phyloP scores from a whole-genome alignment of 2,797 vertebrate genomes.

The Dendrocincla tyrannina region DNA sequence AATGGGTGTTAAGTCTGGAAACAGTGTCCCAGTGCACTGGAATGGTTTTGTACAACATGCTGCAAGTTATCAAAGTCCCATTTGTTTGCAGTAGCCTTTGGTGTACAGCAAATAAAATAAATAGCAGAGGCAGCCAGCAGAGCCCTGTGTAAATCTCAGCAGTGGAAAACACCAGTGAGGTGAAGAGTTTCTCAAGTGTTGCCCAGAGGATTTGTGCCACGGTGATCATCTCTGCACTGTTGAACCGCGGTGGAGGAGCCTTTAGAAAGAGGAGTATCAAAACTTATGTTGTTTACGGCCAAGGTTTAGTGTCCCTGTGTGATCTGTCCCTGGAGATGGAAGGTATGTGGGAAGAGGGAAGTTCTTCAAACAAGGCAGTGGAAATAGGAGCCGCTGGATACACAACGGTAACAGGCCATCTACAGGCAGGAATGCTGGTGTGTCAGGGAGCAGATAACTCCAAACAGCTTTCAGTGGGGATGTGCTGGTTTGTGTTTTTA shows the following conservation, averaged over 20 bases:
- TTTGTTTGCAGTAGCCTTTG: not conserved
- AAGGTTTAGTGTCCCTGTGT: constrained; percentile 60
- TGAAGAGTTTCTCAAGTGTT: not conserved
- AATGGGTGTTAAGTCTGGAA: not conserved
- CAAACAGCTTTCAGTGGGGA: not conserved
- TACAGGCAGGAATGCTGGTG: constrained; percentile 49
- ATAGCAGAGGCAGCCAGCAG: not conserved
- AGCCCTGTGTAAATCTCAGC: not conserved
- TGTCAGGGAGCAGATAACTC: constrained; percentile 10
- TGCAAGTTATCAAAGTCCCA: not conserved
- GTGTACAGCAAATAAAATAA: constrained; percentile 4
- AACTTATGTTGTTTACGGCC: constrained; percentile 47
- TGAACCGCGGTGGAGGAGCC: not conserved
- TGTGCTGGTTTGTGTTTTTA: not conserved
- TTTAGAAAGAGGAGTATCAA: not conserved
- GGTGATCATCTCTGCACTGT: not conserved
- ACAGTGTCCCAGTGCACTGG: rapidly evolving
- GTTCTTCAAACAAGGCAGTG: constrained; percentile 62
- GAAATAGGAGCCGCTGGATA: constrained; percentile 56
- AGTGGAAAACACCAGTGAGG: not conserved
- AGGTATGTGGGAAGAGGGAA: constrained; percentile 67
- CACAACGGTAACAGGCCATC: constrained; percentile 38
- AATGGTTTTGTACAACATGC: not conserved
- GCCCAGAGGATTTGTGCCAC: not conserved
- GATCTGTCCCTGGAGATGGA: constrained; percentile 65